phyloP scores from a whole-genome alignment of 2,113 vertebrate genomes.

The Saiga tatarica region DNA sequence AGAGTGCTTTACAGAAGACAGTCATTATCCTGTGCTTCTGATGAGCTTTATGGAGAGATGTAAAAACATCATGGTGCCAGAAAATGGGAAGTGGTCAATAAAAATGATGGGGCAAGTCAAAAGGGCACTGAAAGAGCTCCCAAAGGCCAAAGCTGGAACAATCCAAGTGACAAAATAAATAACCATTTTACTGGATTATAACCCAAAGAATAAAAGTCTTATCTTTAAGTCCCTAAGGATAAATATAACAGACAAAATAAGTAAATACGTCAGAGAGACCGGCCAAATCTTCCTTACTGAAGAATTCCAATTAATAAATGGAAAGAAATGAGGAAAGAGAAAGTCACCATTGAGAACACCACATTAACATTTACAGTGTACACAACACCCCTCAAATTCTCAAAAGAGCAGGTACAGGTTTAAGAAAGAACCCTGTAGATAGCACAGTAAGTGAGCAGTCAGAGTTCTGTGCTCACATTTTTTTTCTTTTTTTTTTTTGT shows the following conservation, averaged over 20 bases:
- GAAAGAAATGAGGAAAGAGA: not conserved
- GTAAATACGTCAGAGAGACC: not conserved
- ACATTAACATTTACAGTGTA: not conserved
- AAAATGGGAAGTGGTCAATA: not conserved
- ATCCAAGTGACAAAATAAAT: not conserved
- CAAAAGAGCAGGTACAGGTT: not conserved
- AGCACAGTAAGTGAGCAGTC: not conserved
- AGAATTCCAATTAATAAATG: not conserved
- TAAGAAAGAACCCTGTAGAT: not conserved
- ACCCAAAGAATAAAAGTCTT: not conserved
- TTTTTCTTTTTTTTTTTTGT: not conserved
- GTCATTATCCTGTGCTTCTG: slow-evolving; percentile 39
- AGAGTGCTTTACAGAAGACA: slow-evolving; percentile 47
- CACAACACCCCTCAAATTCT: not conserved
- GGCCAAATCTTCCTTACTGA: not conserved
- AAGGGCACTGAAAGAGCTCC: not conserved
- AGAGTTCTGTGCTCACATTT: not conserved
- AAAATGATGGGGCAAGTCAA: not conserved
- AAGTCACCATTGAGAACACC: not conserved
- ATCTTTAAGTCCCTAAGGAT: not conserved
- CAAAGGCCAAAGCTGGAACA: not conserved
- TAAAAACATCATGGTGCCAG: not conserved
- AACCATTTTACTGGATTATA: not conserved
- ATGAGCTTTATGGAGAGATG: slow-evolving; percentile 33
- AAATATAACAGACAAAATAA: not conserved